Evolutionary conservation across 2,888 invertebrate species (phyloP), one percentile per base, ranked within the genome.

Genomic region (Siphlonurus alternatus): DNA sequence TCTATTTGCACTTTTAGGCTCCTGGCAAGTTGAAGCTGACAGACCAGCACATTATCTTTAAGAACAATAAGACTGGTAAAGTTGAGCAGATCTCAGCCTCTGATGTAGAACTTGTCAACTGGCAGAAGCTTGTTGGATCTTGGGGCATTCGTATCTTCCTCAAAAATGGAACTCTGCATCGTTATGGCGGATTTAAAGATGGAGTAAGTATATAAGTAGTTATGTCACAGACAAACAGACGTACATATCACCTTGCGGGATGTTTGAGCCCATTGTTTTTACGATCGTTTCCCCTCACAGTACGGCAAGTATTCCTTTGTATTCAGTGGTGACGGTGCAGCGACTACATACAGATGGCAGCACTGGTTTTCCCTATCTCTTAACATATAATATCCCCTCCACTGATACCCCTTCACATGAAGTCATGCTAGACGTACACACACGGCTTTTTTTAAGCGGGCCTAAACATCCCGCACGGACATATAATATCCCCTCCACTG

Each of bases 1-100:
- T 22, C 18, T 64, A 24, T 63, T 61, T 51, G 25, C 1, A 63
- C 61, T 25, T 62, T 23, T 72, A 97, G 97, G 89, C 90, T 61
- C 86, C 89, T 5, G 98, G 97, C 0, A 84, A 92, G 66, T 76
- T 99, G 51, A 96, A 96, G 76, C 83, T 99, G 75, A 92, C 93
- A 0, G 93, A 94, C 68, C 88, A 90, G 72, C 85, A 84, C 70
- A 87, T 98, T 51, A 82, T 90, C 61, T 99, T 96, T 74, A 97
- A 97, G 75, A 97, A 96, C 76, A 88, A 83, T 68, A 95, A 93
- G 77, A 98, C 97, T 0, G 98, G 98, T 1, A 96, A 95, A 77
- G 91, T 96, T 1, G 96, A 96, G 73, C 92, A 93, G 73, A 86
- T 97, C 68, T 80, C 83, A 51, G 81, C 87, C 0, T 78, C 82